Percentiles rank a stretch among this genome's conserved stretches.
These are phyloP conservation scores for Sylvilagus floridanus DNA, from an alignment of 2,797 vertebrate species.

Conservation along the genomic window DNA sequence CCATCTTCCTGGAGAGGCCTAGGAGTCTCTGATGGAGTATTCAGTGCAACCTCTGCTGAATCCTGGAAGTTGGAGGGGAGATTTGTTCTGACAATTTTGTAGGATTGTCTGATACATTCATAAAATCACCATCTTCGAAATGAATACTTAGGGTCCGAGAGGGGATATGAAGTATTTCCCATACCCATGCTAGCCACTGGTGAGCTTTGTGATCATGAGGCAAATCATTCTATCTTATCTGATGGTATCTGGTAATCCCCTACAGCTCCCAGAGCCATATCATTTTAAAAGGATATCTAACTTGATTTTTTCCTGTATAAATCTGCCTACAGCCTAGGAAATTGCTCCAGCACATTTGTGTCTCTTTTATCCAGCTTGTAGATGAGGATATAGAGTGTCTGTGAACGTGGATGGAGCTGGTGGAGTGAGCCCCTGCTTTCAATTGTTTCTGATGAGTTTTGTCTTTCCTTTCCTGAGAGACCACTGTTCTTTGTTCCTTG, in stretches of 20 bases:
- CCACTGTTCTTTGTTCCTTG: not conserved
- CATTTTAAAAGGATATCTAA: not conserved
- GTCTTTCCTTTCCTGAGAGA: not conserved
- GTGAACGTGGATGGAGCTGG: not conserved
- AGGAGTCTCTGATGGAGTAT: not conserved
- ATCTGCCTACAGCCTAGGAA: not conserved
- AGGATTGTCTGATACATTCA: not conserved
- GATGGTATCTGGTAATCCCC: not conserved
- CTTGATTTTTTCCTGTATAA: not conserved
- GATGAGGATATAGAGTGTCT: not conserved
- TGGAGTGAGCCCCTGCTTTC: not conserved
- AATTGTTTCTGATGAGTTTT: not conserved
- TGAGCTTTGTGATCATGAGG: not conserved
- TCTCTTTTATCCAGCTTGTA: not conserved
- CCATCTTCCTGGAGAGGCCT: not conserved
- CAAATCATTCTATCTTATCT: not conserved
- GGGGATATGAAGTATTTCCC: not conserved
- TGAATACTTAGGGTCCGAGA: not conserved
- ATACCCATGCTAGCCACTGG: not conserved
- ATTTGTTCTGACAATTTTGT: slow-evolving; percentile 30
- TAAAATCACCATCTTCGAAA: not conserved
- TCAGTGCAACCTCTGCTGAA: not conserved
- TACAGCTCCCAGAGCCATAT: not conserved
- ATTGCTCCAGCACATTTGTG: not conserved
- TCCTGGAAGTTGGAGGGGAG: not conserved